These are phyloP conservation scores for Manis javanica DNA, from an alignment of 2,797 vertebrate genomes.

Conservation along the genomic window DNA sequence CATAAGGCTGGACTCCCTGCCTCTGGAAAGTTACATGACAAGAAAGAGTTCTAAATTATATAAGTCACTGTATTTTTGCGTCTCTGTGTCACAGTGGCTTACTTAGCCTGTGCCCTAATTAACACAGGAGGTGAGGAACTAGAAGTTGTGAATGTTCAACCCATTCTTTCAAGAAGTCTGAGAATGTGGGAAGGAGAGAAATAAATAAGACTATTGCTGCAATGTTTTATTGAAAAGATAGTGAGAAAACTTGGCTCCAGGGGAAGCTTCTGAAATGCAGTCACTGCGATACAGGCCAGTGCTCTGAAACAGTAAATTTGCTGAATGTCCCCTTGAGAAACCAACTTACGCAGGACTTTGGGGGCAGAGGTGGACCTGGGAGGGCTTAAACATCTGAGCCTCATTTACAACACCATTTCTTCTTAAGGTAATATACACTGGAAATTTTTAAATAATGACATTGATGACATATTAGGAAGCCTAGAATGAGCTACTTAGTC, in stretches of 20 bases:
- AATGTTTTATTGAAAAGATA: constrained; percentile 34
- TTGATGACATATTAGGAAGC: not conserved
- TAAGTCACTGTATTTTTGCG: constrained; percentile 21
- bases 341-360: not conserved
- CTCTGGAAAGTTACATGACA: not conserved
- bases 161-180: constrained; percentile 34
- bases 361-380: not conserved
- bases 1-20: not conserved
- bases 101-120: constrained; percentile 12
- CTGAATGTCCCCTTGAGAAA: not conserved
- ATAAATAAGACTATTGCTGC: constrained; percentile 36
- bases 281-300: not conserved
- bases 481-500: not conserved
- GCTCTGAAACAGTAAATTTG: not conserved
- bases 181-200: constrained; percentile 42
- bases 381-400: not conserved
- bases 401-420: not conserved
- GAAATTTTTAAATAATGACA: not conserved
- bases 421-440: not conserved
- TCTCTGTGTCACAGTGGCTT: constrained; percentile 1
- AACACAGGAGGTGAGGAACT: constrained; percentile 44
- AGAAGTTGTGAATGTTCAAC: constrained; percentile 35
- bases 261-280: not conserved
- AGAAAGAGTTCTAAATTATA: not conserved
- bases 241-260: not conserved